Percentiles rank a stretch among this genome's conserved stretches.
phyloP scores from a whole-genome alignment of 2,888 invertebrate genomes.

The Nemapogon koenigi region DNA sequence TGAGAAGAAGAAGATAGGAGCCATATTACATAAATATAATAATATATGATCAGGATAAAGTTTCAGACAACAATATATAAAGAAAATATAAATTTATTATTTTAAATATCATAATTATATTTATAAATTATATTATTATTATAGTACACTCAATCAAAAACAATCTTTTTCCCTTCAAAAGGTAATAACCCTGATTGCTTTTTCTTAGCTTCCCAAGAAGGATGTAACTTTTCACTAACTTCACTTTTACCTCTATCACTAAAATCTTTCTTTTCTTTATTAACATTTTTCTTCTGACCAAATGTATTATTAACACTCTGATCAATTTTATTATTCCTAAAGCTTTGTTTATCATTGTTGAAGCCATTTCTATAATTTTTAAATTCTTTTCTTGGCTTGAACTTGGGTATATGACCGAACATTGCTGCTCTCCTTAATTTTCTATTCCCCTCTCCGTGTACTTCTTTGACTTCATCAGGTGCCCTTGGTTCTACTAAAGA shows the following conservation, averaged over 20 bases:
- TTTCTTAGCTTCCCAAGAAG: constrained; percentile 63
- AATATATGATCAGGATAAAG: no score
- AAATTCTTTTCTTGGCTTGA: constrained; percentile 27
- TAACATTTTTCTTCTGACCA: constrained; percentile 17
- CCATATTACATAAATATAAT: no score
- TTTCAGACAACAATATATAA: no score
- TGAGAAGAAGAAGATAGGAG: no score
- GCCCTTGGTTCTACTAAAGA: constrained; percentile 47
- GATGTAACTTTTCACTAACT: constrained; percentile 51
- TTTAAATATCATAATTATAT: no score
- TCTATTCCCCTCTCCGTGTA: constrained; percentile 47
- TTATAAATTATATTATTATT: no score
- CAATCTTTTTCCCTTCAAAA: constrained; percentile 54
- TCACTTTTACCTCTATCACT: constrained; percentile 16
- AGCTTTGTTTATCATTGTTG: constrained; percentile 11
- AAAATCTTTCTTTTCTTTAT: constrained; percentile 12
- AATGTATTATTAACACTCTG: constrained; percentile 17
- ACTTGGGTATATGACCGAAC: constrained; percentile 47
- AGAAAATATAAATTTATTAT: no score
- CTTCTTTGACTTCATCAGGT: constrained; percentile 51
- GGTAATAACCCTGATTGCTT: constrained; percentile 47
- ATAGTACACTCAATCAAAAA: constrained; percentile 35
- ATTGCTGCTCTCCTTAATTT: constrained; percentile 46
- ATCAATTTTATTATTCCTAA: constrained; percentile 12
- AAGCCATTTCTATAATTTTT: constrained; percentile 13